Percentiles rank a stretch among this genome's conserved stretches.
phyloP scores from a whole-genome alignment of 1,140 invertebrate genomes.

The Philaenus spumarius region DNA sequence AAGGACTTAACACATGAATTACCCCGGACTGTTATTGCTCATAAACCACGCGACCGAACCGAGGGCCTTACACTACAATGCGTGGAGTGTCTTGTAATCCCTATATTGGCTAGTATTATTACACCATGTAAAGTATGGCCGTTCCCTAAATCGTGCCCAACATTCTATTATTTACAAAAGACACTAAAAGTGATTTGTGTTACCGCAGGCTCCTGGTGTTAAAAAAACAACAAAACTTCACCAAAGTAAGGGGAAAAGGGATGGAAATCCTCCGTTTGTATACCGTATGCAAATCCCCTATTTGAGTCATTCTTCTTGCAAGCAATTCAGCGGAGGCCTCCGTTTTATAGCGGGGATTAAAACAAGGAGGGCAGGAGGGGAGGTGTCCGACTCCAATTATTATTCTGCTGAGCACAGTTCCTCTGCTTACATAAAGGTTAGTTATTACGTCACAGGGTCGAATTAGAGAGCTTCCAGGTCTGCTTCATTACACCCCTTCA shows the following conservation, averaged over 20 bases:
- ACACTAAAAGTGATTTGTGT: constrained; percentile 1
- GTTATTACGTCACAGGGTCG: not conserved
- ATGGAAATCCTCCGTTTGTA: no score
- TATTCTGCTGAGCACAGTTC: not conserved
- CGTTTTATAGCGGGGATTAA: not conserved
- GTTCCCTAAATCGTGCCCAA: no score
- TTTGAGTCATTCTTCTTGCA: not conserved
- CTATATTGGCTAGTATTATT: no score
- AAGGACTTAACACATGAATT: no score
- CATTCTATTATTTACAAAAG: not conserved
- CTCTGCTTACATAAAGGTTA: not conserved
- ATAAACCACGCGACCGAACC: no score
- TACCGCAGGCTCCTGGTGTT: not conserved
- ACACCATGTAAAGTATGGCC: no score
- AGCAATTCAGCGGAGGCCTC: not conserved
- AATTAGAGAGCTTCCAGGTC: not conserved
- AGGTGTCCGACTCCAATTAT: not conserved
- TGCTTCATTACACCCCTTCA: not conserved
- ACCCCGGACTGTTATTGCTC: no score
- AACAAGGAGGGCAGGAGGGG: not conserved
- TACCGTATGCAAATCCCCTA: not conserved
- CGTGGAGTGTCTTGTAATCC: no score
- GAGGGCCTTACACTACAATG: no score
- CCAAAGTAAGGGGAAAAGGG: no score
- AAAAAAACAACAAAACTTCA: no score